Percentiles rank a stretch among this genome's conserved stretches.
These are phyloP conservation scores for Archocentrus centrarchus DNA, from an alignment of 2,113 vertebrate genomes.

Conservation along the genomic window DNA sequence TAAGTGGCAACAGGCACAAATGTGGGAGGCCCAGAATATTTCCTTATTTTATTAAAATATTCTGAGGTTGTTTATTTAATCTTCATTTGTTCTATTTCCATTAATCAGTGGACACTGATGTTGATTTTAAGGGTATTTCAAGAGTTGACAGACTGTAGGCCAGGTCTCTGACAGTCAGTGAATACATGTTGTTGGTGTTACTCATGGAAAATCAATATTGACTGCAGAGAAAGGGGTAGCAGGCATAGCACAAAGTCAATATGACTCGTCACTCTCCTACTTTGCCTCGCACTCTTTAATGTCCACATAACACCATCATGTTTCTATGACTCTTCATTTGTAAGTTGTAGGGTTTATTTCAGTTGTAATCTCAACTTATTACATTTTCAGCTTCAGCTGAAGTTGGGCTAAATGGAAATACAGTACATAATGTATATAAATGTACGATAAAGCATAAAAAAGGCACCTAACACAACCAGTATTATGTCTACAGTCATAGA, in stretches of 20 bases:
- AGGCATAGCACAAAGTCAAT: constrained; percentile 19
- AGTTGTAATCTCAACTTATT: background rate
- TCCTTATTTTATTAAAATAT: background rate
- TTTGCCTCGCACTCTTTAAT: background rate
- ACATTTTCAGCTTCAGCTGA: background rate
- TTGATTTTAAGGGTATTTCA: background rate
- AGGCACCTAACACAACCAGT: no score
- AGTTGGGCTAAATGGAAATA: background rate
- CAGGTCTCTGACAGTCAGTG: background rate
- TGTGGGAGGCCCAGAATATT: background rate
- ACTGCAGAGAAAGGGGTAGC: constrained; percentile 19
- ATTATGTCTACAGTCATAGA: no score
- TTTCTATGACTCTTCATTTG: background rate
- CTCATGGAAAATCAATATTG: constrained; percentile 49
- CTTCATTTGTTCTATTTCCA: background rate
- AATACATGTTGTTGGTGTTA: background rate
- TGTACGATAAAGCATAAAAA: no score
- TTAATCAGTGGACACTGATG: background rate
- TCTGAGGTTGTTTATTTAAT: background rate
- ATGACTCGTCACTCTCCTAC: background rate
- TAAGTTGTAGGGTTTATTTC: background rate
- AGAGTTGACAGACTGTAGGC: background rate
- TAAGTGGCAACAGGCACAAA: background rate
- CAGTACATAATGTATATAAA: no score
- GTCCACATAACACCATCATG: background rate